Evolutionary conservation across 2,888 invertebrate species (phyloP).

Genomic region (Protula sp.): DNA sequence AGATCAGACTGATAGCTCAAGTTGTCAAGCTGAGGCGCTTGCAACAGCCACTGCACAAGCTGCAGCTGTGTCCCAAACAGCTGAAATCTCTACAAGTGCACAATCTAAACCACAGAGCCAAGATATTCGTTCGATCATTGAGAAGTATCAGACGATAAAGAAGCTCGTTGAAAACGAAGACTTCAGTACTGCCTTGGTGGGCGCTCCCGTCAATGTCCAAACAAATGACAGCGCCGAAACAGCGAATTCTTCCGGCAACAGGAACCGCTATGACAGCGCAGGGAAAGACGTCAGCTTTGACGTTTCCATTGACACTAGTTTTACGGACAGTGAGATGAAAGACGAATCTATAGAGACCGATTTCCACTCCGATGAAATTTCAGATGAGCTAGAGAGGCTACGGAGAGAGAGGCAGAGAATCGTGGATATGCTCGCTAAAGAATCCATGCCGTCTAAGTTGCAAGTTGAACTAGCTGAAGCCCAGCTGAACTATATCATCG

Average conservation of each 20-base stretch:
- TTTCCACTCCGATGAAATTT: slow-evolving; percentile 8
- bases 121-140: neutral
- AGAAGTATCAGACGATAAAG: slow-evolving; percentile 5
- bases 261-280: neutral
- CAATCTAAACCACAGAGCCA: no score
- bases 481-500: slow-evolving; percentile 52
- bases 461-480: slow-evolving; percentile 51
- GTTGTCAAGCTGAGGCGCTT: no score
- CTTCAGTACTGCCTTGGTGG: neutral
- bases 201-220: neutral
- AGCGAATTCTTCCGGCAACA: neutral
- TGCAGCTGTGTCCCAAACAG: no score
- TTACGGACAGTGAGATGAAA: slow-evolving; percentile 7
- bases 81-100: no score
- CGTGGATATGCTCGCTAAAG: slow-evolving; percentile 43
- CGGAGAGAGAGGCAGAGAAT: slow-evolving; percentile 44
- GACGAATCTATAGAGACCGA: slow-evolving; percentile 19
- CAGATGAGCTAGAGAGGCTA: slow-evolving; percentile 40
- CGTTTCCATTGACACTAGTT: neutral
- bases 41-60: no score
- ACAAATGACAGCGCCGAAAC: no score
- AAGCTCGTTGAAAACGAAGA: slow-evolving; percentile 2
- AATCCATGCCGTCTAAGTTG: slow-evolving; percentile 47
- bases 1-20: no score
- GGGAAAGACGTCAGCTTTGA: neutral